A percentile compares a stretch with the other conserved stretches of the same genome.
phyloP scores from a whole-genome alignment of 2,888 invertebrate genomes.

The Penaeus monodon region DNA sequence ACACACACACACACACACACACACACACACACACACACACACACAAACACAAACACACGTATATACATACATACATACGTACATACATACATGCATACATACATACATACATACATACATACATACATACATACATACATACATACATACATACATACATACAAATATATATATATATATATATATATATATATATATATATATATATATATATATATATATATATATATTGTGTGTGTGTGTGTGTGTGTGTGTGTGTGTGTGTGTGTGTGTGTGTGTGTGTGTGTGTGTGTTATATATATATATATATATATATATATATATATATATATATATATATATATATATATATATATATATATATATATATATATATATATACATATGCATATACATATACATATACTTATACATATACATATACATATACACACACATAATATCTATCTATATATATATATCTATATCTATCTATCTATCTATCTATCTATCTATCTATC shows the following conservation, averaged over 20 bases:
- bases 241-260: no score
- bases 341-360: constrained; percentile 25
- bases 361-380: constrained; percentile 17
- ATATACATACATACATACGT: no score
- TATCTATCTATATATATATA: background rate
- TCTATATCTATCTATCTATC: background rate
- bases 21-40: background rate
- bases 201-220: background rate
- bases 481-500: no score
- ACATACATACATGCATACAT: no score
- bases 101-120: no score
- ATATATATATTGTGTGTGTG: no score
- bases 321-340: constrained; percentile 24
- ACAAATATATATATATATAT: constrained; percentile 18
- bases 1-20: background rate
- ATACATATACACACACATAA: constrained; percentile 8
- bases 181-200: constrained; percentile 10
- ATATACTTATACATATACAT: constrained; percentile 12
- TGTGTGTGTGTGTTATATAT: no score
- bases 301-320: constrained; percentile 4
- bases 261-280: no score
- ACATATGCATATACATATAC: constrained; percentile 7
- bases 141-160: constrained; percentile 17
- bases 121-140: constrained; percentile 3
- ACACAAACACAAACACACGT: no score